phyloP scores from a whole-genome alignment of 2,113 vertebrate genomes.

The Okapia johnstoni region DNA sequence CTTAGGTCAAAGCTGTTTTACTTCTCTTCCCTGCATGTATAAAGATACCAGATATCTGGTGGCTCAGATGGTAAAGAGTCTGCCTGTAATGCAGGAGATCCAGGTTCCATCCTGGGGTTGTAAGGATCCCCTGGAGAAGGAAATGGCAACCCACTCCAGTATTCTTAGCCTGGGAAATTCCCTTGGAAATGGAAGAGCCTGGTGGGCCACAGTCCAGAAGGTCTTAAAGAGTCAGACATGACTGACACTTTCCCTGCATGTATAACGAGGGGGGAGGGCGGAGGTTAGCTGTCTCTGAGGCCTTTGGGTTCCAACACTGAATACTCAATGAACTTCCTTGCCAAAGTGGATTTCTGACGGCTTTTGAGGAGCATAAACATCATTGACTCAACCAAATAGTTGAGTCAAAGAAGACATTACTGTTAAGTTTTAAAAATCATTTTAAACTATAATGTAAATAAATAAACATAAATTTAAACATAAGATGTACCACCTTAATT shows the following conservation, averaged over 20 bases:
- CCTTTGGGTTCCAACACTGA: background rate
- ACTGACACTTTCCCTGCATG: background rate
- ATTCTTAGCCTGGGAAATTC: background rate
- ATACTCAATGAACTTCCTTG: background rate
- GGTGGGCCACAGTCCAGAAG: background rate
- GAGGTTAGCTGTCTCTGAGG: background rate
- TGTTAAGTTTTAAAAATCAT: background rate
- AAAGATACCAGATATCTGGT: background rate
- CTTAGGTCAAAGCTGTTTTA: background rate
- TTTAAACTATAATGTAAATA: background rate
- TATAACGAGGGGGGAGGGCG: rapidly evolving
- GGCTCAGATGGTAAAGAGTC: background rate
- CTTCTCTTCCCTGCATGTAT: background rate
- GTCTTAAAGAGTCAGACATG: background rate
- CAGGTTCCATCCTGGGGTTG: background rate
- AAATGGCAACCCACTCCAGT: background rate
- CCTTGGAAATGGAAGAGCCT: background rate
- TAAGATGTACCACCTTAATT: background rate
- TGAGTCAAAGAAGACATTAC: background rate
- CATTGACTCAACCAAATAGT: background rate
- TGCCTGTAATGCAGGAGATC: background rate
- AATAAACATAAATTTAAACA: background rate
- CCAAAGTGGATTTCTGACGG: background rate
- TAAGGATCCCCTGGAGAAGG: background rate
- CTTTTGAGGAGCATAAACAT: background rate